phyloP scores from a whole-genome alignment of 2,888 invertebrate species.

The Aspidiotus rigidus region DNA sequence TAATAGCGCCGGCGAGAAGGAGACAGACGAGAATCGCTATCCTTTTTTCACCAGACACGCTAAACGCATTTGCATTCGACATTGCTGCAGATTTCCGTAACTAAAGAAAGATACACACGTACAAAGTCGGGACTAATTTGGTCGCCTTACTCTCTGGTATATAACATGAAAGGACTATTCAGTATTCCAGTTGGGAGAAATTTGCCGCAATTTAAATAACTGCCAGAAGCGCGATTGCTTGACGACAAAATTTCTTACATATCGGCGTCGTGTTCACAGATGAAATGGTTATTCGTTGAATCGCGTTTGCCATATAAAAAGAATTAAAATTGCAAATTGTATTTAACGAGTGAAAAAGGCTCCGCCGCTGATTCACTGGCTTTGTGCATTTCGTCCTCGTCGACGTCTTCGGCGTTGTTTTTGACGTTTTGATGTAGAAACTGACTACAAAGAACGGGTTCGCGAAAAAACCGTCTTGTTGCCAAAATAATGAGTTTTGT shows the following conservation, averaged over 20 bases:
- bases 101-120: neutral
- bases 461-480: no score
- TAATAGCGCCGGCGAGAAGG: neutral
- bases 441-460: no score
- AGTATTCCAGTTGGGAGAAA: neutral
- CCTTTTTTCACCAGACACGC: neutral
- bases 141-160: neutral
- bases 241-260: conserved; percentile 2
- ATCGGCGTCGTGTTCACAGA: conserved; percentile 1
- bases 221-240: neutral
- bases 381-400: no score
- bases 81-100: neutral
- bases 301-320: neutral
- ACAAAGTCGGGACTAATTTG: neutral
- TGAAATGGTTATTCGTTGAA: neutral
- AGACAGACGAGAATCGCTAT: neutral
- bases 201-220: conserved; percentile 1
- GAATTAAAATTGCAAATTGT: conserved; percentile 2
- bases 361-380: neutral
- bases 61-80: neutral
- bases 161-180: conserved; percentile 2
- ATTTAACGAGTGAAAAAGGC: neutral
- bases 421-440: no score
- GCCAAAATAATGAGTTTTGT: no score
- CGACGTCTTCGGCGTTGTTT: no score